Base-by-base conservation (phyloP, 2,113 vertebrate species). In the Donacobius atricapilla region DNA sequence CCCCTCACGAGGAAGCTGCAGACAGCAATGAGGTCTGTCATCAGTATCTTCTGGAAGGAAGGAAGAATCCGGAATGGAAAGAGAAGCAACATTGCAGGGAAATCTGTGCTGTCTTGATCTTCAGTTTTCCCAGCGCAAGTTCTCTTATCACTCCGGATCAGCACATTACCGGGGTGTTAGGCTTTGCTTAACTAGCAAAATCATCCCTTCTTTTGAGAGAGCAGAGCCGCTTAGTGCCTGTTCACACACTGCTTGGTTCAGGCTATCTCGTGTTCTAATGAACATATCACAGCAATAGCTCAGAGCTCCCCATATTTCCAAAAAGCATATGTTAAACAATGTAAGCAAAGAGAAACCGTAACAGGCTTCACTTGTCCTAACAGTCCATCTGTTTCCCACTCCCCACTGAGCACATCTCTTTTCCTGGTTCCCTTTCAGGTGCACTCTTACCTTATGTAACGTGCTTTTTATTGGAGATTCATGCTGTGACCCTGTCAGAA, bases 401-500 rank as follows among this genome's bases (percentile, higher is more conserved):
- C 97, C 98, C 98, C 13, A 5, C 94, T 96, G 98, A 97, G 98
- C 95, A 94, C 94, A 95, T 97, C 97, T 97, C 96, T 97, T 96
- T 93, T 96, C 96, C 91, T 88, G 96, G 95, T 97, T 97, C 91
- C 90, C 93, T 97, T 98, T 98, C 98, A 98, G 98, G 97, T 98
- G 96, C 85, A 78, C 82, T 96, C 96, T 97, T 98, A 98, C 98
- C 98, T 98, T 97, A 97, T 96, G 97, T 98, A 98, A 98, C 64
- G 89, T 96, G 97, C 94, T 97, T 97, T 98, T 97, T 98, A 97
- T 96, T 97, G 97, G 97, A 97, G 97, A 97, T 97, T 97, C 98
- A 97, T 91, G 97, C 97, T 98, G 98, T 96, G 98, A 98, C 98
- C 98, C 98, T 98, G 98, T 98, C 98, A 98, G 98, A 96, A 97